These are phyloP conservation scores for Biston betularia DNA, from an alignment of 2,888 invertebrate genomes.

Conservation along the genomic window DNA sequence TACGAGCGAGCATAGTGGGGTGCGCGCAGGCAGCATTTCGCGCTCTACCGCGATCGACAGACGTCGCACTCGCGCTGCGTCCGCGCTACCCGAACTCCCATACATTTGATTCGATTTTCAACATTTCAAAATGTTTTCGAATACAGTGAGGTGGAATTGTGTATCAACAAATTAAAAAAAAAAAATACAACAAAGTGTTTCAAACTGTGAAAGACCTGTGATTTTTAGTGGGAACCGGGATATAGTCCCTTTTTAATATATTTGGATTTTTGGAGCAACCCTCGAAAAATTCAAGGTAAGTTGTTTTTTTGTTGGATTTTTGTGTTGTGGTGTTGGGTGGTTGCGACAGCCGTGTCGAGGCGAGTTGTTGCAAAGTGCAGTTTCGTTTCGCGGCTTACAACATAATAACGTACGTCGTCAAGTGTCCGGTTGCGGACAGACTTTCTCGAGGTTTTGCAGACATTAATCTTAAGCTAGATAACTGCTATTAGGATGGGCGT, in stretches of 20 bases:
- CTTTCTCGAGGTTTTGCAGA: conserved; percentile 66
- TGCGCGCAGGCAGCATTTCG: conserved; percentile 62
- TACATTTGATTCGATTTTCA: conserved; percentile 57
- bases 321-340: conserved; percentile 39
- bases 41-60: conserved; percentile 67
- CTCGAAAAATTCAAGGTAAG: conserved; percentile 68
- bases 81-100: conserved; percentile 68
- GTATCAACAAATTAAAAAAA: conserved; percentile 30
- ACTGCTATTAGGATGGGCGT: conserved; percentile 2
- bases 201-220: conserved; percentile 55
- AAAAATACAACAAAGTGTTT: conserved; percentile 42
- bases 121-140: conserved; percentile 74
- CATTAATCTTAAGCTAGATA: conserved; percentile 52
- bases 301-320: conserved; percentile 51
- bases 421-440: conserved; percentile 61
- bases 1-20: conserved; percentile 68
- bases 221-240: conserved; percentile 61
- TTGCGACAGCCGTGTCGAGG: conserved; percentile 57
- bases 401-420: conserved; percentile 58
- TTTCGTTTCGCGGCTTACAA: conserved; percentile 73
- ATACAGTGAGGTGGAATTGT: conserved; percentile 74
- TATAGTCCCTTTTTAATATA: conserved; percentile 49
- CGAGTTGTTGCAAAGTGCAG: conserved; percentile 69
- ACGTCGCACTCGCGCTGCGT: conserved; percentile 65
- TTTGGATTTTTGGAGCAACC: conserved; percentile 59